Base-by-base conservation (phyloP, 2,888 invertebrate species). In the Pseudanteris insignis region DNA sequence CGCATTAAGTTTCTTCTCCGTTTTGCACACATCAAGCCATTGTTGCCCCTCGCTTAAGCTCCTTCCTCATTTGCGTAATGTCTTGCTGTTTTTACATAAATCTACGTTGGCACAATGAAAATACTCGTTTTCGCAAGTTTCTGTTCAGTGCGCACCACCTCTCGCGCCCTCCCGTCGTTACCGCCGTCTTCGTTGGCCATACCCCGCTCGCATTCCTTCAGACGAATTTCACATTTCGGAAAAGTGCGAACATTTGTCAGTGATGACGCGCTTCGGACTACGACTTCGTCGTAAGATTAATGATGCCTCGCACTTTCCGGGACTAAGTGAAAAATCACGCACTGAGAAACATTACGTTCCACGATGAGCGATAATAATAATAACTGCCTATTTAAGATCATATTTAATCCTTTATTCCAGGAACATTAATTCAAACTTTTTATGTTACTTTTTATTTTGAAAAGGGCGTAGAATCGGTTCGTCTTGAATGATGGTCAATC, bases 21-120 rank as follows among this genome's bases (percentile, higher is more conserved):
- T 59, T 59, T 59, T 44, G 38, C 59, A 36, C 53, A 47, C 53
- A 47, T 53, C 53, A 53, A 47, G 18, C 37, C 41, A 46, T 59
- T 47, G 51, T 51, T 51, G 46, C 46, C 32, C 47, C 41, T 40
- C 47, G 28, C 47, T 60, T 60, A 60, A 60, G 48, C 48, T 47
- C 48, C 48, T 47, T 53, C 48, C 60, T 60, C 60, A 60, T 60
- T 60, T 60, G 53, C 60, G 53, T 60, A 60, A 60, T 60, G 53
- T 48, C 53, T 48, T 54, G 60, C 54, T 60, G 54, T 60, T 60
- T 60, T 60, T 60, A 54, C 60, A 43, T 48, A 38, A 24, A 41
- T 47, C 53, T 54, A 48, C 43, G 48, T 37, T 40, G 59, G 51
- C 53, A 47, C 53, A 53, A 60, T 51, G 60, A 60, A 60, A 47